phyloP scores from a whole-genome alignment of 2,888 invertebrate genomes.

The Xylota sylvarum region DNA sequence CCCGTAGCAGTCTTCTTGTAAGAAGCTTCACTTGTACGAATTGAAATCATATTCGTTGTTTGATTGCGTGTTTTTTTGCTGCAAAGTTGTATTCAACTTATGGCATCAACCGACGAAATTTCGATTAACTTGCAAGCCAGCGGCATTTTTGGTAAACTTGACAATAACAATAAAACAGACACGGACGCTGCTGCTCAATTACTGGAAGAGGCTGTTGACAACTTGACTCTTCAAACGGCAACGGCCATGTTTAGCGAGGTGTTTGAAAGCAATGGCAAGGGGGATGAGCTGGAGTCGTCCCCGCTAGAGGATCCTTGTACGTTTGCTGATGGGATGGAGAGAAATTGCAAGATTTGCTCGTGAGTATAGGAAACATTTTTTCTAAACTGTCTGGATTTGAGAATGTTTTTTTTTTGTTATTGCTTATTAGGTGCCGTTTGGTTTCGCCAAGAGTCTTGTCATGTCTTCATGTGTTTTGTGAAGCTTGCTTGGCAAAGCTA shows the following conservation, averaged over 20 bases:
- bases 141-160: constrained; percentile 75
- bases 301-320: constrained; percentile 84
- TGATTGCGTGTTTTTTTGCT: constrained; percentile 39
- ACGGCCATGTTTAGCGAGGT: constrained; percentile 80
- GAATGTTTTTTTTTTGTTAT: constrained; percentile 20
- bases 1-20: constrained; percentile 43
- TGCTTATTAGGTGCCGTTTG: constrained; percentile 88
- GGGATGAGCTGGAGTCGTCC: constrained; percentile 82
- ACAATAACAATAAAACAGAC: constrained; percentile 63
- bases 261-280: constrained; percentile 81
- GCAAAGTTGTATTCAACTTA: constrained; percentile 78
- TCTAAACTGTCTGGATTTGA: neutral
- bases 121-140: constrained; percentile 73
- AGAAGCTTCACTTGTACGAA: constrained; percentile 36
- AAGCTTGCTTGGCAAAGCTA: constrained; percentile 94
- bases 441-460: constrained; percentile 94
- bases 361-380: constrained; percentile 82
- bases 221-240: constrained; percentile 71
- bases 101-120: constrained; percentile 80
- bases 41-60: constrained; percentile 22
- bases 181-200: constrained; percentile 61
- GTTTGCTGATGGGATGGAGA: constrained; percentile 85
- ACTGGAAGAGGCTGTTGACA: constrained; percentile 73
- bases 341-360: constrained; percentile 89
- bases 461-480: constrained; percentile 98